phyloP scores from a whole-genome alignment of 1,140 invertebrate genomes.

The Zaprionus gabonicus region DNA sequence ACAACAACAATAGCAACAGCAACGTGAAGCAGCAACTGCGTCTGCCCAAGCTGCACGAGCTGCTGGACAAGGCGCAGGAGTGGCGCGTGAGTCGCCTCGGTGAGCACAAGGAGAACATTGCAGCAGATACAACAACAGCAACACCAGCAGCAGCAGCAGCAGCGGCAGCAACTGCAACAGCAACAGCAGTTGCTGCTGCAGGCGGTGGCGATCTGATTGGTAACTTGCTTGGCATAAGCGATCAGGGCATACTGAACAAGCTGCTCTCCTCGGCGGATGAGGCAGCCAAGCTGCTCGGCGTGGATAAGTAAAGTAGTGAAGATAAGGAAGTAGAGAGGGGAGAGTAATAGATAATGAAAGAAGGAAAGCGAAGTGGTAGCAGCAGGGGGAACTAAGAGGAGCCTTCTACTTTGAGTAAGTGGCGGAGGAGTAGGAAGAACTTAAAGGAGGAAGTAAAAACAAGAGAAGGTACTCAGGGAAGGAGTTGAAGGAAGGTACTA shows the following conservation, averaged over 20 bases:
- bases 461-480: no score
- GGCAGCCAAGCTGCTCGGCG: conserved; percentile 94
- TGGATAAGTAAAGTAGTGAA: conserved; percentile 87
- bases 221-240: conserved; percentile 94
- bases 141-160: conserved; percentile 79
- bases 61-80: conserved; percentile 74
- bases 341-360: neutral
- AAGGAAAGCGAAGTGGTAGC: neutral
- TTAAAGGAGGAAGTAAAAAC: no score
- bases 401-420: no score
- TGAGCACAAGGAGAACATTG: conserved; percentile 86
- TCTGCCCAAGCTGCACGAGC: conserved; percentile 70
- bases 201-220: conserved; percentile 91
- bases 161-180: conserved; percentile 83
- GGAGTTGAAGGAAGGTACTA: no score
- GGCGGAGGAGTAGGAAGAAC: no score
- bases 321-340: neutral
- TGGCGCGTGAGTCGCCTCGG: conserved; percentile 82
- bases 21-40: conserved; percentile 37
- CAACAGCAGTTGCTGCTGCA: conserved; percentile 83
- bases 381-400: neutral
- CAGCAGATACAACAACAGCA: conserved; percentile 72
- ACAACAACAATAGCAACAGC: conserved; percentile 46
- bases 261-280: conserved; percentile 93
- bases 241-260: conserved; percentile 94